These are phyloP conservation scores for Halictus quadricinctus DNA, from an alignment of 2,888 invertebrate species.

Conservation along the genomic window DNA sequence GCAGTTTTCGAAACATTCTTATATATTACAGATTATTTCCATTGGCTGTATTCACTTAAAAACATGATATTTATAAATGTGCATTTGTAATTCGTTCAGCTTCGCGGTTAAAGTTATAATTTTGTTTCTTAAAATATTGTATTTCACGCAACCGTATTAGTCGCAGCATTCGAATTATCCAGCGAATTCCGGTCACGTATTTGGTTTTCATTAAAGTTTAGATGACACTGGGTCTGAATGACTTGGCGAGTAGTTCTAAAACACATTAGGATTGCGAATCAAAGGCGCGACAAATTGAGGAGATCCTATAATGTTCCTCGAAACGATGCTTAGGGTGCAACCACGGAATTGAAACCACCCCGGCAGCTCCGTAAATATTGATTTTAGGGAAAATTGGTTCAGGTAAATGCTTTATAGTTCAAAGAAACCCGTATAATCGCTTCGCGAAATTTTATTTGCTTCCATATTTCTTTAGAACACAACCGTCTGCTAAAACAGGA, in stretches of 20 bases:
- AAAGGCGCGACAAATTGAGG: constrained; percentile 9
- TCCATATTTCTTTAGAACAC: not conserved
- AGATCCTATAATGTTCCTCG: not conserved
- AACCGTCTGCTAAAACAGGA: not conserved
- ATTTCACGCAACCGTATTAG: not conserved
- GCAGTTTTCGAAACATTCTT: too few relatives aligned
- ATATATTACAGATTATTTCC: too few relatives aligned
- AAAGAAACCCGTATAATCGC: not conserved
- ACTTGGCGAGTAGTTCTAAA: constrained; percentile 7
- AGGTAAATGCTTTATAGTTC: constrained; percentile 7
- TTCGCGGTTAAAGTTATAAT: not conserved
- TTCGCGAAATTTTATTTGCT: not conserved
- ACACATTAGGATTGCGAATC: constrained; percentile 7
- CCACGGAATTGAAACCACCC: constrained; percentile 1
- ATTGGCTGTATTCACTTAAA: too few relatives aligned
- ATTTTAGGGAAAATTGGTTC: constrained; percentile 23
- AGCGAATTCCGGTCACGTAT: not conserved
- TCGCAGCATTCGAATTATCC: not conserved
- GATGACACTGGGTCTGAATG: not conserved
- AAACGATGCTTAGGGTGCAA: constrained; percentile 1
- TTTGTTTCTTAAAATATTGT: not conserved
- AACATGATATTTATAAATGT: too few relatives aligned
- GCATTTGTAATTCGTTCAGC: too few relatives aligned
- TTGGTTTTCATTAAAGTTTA: not conserved
- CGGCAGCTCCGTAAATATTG: constrained; percentile 24